phyloP scores from a whole-genome alignment of 2,113 vertebrate genomes.

The Saimiri boliviensis region DNA sequence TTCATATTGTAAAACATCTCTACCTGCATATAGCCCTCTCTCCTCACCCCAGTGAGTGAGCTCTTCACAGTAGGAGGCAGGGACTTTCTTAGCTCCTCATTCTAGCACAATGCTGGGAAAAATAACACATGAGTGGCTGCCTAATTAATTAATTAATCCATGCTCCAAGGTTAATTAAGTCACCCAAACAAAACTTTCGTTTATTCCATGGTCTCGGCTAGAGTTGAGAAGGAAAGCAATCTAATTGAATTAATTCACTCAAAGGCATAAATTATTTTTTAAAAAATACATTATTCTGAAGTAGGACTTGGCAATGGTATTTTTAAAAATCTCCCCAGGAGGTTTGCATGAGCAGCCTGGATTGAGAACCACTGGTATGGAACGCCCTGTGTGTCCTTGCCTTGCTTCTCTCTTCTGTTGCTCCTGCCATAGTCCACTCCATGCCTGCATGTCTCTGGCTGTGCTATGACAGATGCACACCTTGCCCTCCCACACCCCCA shows the following conservation, averaged over 20 bases:
- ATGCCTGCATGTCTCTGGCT: accelerated
- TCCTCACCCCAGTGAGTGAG: not conserved
- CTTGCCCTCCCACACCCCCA: not conserved
- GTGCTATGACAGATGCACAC: accelerated
- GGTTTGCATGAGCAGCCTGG: not conserved
- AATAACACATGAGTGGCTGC: not conserved
- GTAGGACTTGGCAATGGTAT: constrained; percentile 23
- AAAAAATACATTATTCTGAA: constrained; percentile 59
- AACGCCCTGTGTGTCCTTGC: not conserved
- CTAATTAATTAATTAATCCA: constrained; percentile 51
- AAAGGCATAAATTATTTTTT: constrained; percentile 66
- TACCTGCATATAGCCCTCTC: not conserved
- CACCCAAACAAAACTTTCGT: constrained; percentile 52
- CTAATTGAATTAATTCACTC: constrained; percentile 63
- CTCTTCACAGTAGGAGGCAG: not conserved
- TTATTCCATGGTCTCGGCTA: constrained; percentile 48
- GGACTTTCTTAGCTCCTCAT: not conserved
- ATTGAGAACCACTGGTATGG: not conserved
- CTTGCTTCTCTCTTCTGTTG: not conserved
- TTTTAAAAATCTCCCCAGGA: constrained; percentile 8
- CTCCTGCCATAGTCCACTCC: accelerated
- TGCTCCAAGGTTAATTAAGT: constrained; percentile 59
- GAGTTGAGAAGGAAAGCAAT: constrained; percentile 43
- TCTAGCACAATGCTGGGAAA: not conserved
- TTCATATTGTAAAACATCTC: not conserved